phyloP scores from a whole-genome alignment of 1,140 invertebrate genomes.

The Ridgeia piscesae region DNA sequence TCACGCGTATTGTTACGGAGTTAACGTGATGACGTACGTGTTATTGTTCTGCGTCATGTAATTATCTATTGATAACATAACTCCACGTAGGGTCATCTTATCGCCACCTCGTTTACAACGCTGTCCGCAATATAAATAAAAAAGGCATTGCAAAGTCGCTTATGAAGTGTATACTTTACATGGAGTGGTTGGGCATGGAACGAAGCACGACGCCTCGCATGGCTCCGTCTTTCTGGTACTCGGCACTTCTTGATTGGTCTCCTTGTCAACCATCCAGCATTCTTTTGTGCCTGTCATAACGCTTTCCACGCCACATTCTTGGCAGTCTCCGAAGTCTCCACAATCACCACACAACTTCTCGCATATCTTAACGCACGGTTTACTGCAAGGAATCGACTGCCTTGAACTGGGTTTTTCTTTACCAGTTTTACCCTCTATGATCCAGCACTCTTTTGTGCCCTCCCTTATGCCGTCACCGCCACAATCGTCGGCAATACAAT shows the following conservation, averaged over 20 bases:
- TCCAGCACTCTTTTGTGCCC: neutral
- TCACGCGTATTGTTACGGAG: too few species aligned
- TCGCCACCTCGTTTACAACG: too few species aligned
- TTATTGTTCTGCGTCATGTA: too few species aligned
- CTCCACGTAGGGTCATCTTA: too few species aligned
- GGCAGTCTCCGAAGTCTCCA: neutral
- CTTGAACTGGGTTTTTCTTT: neutral
- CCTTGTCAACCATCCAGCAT: neutral
- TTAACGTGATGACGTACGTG: too few species aligned
- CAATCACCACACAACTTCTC: neutral
- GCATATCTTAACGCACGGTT: neutral
- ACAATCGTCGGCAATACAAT: neutral
- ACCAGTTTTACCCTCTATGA: neutral
- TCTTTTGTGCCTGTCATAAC: neutral
- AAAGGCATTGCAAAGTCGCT: too few species aligned
- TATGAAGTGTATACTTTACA: neutral
- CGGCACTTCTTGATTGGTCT: neutral
- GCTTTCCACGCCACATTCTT: neutral
- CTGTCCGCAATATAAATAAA: too few species aligned
- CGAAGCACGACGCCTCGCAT: neutral
- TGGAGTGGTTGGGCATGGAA: neutral
- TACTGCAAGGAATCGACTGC: neutral
- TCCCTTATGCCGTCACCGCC: neutral
- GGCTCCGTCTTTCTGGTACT: neutral
- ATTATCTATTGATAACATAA: too few species aligned